Evolutionary conservation across 2,888 invertebrate genomes (phyloP), one percentile per base, ranked within the genome.

Genomic region (Ormyrus labotus): DNA sequence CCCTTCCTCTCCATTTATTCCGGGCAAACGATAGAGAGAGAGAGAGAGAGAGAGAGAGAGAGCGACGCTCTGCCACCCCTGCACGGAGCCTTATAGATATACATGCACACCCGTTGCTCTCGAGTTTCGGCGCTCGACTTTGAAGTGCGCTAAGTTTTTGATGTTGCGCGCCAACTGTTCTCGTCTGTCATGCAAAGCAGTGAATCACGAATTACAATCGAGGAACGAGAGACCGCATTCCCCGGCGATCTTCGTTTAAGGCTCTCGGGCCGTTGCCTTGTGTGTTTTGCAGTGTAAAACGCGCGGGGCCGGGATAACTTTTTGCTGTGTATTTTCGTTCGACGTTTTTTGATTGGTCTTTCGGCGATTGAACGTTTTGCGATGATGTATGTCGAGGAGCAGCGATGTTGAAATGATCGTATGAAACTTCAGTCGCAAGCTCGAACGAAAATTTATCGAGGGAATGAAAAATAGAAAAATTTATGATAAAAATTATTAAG

Each of bases 161-260:
- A 90, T 90, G 88, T 90, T 90, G 86, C 86, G 87, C 87, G 86
- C 90, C 90, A 90, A 90, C 90, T 90, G 90, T 90, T 84, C 50
- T 34, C 76, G 67, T 53, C 48, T 51, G 75, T 84, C 84, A 90
- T 89, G 89, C 87, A 89, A 90, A 90, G 84, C 83, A 87, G 87
- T 89, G 89, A 90, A 88, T 90, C 89, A 90, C 86, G 85, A 86
- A 88, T 89, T 87, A 88, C 81, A 83, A 83, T 57, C 67, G 51
- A 80, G 65, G 75, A 82, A 77, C 63, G 68, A 82, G 68, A 82
- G 63, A 13, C 34, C 34, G 68, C 55, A 19, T 69, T 61, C 45
- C 10, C 13, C 8, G 6, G 6, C 50, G 6, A 6, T 13, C 6
- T 64, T 70, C 13, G 53, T 11, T 13, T 53, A 34, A 34, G 47